Evolutionary conservation across 2,888 invertebrate species (phyloP).

Genomic region (Barypeithes pellucidus): DNA sequence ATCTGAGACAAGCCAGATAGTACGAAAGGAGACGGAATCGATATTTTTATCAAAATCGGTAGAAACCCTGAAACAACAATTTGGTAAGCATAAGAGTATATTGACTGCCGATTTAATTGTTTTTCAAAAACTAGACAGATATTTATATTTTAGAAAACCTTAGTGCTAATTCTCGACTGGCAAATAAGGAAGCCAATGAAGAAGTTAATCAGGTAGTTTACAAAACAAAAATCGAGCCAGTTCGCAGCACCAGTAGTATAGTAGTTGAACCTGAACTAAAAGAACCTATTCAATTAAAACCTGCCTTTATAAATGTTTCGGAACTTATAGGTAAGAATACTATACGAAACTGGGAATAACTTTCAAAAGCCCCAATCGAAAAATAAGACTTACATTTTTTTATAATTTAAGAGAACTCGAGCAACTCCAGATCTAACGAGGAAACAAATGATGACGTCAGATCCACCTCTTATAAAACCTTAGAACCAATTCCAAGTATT

Average conservation of each 20-base stretch:
- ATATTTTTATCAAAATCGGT: constrained; percentile 25
- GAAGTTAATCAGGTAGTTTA: not conserved
- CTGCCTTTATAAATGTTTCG: not conserved
- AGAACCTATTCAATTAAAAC: constrained; percentile 25
- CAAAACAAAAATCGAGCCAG: constrained; percentile 3
- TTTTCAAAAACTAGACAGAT: no score
- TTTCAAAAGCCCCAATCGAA: no score
- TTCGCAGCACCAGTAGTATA: not conserved
- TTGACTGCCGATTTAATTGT: no score
- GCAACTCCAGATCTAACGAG: not conserved
- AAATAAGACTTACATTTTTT: no score
- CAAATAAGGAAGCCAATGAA: not conserved
- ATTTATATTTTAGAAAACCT: constrained; percentile 20
- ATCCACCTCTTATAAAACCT: constrained; percentile 11
- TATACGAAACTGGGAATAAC: no score
- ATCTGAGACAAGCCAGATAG: not conserved
- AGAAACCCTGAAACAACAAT: constrained; percentile 30
- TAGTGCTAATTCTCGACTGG: not conserved
- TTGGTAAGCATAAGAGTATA: constrained; percentile 26
- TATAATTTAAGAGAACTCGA: not conserved
- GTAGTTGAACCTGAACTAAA: constrained; percentile 12
- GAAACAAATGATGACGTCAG: constrained; percentile 21
- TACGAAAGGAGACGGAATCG: not conserved
- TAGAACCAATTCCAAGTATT: constrained; percentile 18
- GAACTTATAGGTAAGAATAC: not conserved